Evolutionary conservation across 1,140 invertebrate species (phyloP).

Genomic region (Danaus plexippus): DNA sequence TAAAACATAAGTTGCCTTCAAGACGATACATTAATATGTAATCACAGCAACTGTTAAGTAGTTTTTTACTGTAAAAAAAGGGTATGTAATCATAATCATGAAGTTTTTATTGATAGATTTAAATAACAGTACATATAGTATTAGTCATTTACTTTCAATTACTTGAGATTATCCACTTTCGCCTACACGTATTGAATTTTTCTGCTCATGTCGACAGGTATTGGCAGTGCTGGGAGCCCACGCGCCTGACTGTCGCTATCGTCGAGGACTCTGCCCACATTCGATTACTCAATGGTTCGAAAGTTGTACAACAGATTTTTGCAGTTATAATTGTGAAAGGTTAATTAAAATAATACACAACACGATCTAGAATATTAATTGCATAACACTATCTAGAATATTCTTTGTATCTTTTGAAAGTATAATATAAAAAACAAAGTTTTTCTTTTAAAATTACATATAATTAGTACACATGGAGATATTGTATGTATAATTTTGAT

Average conservation of each 20-base stretch:
- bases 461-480: too few relatives aligned
- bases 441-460: too few relatives aligned
- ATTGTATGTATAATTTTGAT: too few relatives aligned
- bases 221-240: conserved; percentile 39
- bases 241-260: conserved; percentile 30
- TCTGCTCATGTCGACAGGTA: conserved; percentile 30
- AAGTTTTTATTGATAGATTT: conserved; percentile 1
- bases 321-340: not conserved
- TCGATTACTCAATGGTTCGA: conserved; percentile 40
- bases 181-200: conserved; percentile 37
- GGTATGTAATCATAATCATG: conserved; percentile 2
- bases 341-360: too few relatives aligned
- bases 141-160: conserved; percentile 30
- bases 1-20: conserved; percentile 19
- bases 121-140: conserved; percentile 29
- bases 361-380: too few relatives aligned
- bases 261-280: conserved; percentile 49
- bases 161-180: conserved; percentile 36
- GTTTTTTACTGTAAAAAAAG: not conserved
- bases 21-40: conserved; percentile 3
- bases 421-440: too few relatives aligned
- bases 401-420: too few relatives aligned
- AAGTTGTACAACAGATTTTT: conserved; percentile 37
- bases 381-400: too few relatives aligned
- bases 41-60: not conserved